A percentile compares a stretch with the other conserved stretches of the same genome.
Evolutionary conservation across 2,113 vertebrate species (phyloP).

Genomic region (Cardinalis cardinalis): DNA sequence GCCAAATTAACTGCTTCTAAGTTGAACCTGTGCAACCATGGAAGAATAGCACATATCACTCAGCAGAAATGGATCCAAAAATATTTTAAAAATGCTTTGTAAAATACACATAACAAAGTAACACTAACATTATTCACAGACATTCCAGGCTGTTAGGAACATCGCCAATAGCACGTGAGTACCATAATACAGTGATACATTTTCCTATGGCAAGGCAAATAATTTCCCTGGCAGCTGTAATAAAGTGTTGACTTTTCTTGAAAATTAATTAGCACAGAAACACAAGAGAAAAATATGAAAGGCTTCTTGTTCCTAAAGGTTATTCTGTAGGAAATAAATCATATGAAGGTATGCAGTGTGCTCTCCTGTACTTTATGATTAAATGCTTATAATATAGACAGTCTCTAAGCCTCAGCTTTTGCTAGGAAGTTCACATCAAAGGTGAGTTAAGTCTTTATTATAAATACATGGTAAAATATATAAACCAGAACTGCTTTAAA

Average conservation of each 20-base stretch:
- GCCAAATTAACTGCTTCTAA: not conserved
- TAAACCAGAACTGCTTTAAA: conserved; percentile 24
- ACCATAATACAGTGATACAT: not conserved
- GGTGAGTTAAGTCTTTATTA: conserved; percentile 42
- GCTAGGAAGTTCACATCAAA: conserved; percentile 57
- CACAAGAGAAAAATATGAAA: conserved; percentile 48
- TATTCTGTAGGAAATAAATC: conserved; percentile 53
- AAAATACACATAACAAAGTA: conserved; percentile 38
- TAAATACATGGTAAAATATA: conserved; percentile 40
- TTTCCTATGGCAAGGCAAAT: not conserved
- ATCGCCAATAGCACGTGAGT: not conserved
- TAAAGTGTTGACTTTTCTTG: conserved; percentile 37
- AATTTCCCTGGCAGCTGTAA: conserved; percentile 8
- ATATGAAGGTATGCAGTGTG: not conserved
- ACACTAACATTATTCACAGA: conserved; percentile 18
- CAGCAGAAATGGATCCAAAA: conserved; percentile 9
- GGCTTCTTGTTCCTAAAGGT: conserved; percentile 55
- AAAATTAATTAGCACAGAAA: conserved; percentile 59
- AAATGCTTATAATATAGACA: not conserved
- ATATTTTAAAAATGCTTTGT: not conserved
- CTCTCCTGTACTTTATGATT: conserved; percentile 48
- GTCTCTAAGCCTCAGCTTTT: conserved; percentile 47
- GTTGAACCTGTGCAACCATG: not conserved
- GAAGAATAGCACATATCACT: not conserved
- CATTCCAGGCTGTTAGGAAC: not conserved